A percentile compares a stretch with the other conserved stretches of the same genome.
Evolutionary conservation across 2,888 invertebrate species (phyloP).

Genomic region (Vesta saturnalis): DNA sequence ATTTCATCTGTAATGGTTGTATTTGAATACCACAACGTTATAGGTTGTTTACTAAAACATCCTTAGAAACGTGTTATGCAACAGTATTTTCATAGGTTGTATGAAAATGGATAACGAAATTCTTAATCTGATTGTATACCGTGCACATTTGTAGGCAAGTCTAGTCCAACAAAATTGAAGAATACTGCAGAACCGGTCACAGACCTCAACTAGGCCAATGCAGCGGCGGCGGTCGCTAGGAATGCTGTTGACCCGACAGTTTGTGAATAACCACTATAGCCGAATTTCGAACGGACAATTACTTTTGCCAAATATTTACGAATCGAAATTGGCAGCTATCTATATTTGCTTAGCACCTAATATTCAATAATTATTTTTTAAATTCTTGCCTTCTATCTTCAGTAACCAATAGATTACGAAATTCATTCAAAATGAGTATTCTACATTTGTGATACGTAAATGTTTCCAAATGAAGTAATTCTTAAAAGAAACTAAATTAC

Average conservation of each 20-base stretch:
- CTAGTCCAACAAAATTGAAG: slow-evolving; percentile 9
- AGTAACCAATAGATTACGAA: too few species aligned
- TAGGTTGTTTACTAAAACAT: too few species aligned
- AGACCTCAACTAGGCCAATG: slow-evolving; percentile 41
- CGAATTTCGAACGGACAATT: slow-evolving; percentile 25
- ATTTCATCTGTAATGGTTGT: too few species aligned
- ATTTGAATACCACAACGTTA: too few species aligned
- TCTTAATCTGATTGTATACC: neutral
- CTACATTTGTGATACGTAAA: too few species aligned
- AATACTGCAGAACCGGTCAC: slow-evolving; percentile 40
- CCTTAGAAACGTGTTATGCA: too few species aligned
- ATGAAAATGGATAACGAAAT: neutral
- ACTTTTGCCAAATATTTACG: slow-evolving; percentile 19
- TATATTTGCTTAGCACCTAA: too few species aligned
- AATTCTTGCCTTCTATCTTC: too few species aligned
- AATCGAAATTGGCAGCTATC: neutral
- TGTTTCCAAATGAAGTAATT: too few species aligned
- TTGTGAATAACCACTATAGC: slow-evolving; percentile 40
- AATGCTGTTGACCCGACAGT: slow-evolving; percentile 52
- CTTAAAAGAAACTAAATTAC: too few species aligned
- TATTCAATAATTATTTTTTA: neutral
- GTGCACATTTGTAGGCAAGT: neutral
- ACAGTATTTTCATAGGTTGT: too few species aligned
- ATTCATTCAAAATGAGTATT: too few species aligned
- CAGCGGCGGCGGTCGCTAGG: slow-evolving; percentile 44